A percentile compares a stretch with the other conserved stretches of the same genome.
These are phyloP conservation scores for Drosophila nannoptera DNA, from an alignment of 1,140 invertebrate genomes.

Conservation along the genomic window DNA sequence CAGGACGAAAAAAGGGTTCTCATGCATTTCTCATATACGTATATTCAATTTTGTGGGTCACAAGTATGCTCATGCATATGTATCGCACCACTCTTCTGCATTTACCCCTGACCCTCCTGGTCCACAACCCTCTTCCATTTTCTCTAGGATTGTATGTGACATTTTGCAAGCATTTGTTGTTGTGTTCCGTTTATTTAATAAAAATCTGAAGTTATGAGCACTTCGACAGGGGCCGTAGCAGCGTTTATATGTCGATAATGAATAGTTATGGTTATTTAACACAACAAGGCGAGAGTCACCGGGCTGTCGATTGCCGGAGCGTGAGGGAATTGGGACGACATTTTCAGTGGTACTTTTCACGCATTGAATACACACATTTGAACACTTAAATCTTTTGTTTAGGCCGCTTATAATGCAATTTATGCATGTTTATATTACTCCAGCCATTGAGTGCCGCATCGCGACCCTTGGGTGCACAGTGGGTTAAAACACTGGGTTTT, in stretches of 20 bases:
- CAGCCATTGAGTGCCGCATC: background rate
- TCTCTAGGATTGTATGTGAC: conserved; percentile 30
- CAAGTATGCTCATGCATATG: conserved; percentile 53
- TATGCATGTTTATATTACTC: conserved; percentile 65
- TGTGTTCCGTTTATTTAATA: conserved; percentile 74
- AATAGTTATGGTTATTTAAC: conserved; percentile 73
- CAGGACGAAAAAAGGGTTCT: conserved; percentile 42
- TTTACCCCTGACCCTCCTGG: too few species aligned
- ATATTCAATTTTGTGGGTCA: conserved; percentile 73
- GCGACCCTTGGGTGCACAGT: conserved; percentile 43
- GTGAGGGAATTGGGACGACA: conserved; percentile 1
- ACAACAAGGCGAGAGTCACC: background rate
- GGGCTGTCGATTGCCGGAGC: background rate
- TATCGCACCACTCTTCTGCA: conserved; percentile 13
- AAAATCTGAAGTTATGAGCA: conserved; percentile 75
- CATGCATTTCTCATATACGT: conserved; percentile 24
- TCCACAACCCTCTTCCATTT: too few species aligned
- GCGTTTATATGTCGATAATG: conserved; percentile 75
- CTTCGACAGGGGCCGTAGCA: conserved; percentile 28
- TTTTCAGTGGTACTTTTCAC: conserved; percentile 20
- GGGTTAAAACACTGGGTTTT: conserved; percentile 43
- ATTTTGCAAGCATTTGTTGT: conserved; percentile 58
- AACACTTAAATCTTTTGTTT: conserved; percentile 57
- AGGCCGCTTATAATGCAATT: conserved; percentile 70
- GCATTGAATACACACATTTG: conserved; percentile 16